Percentiles rank a stretch among this genome's conserved stretches.
Conservation (phyloP, 1,140 invertebrate species). For the Calliphora vicina region DNA sequence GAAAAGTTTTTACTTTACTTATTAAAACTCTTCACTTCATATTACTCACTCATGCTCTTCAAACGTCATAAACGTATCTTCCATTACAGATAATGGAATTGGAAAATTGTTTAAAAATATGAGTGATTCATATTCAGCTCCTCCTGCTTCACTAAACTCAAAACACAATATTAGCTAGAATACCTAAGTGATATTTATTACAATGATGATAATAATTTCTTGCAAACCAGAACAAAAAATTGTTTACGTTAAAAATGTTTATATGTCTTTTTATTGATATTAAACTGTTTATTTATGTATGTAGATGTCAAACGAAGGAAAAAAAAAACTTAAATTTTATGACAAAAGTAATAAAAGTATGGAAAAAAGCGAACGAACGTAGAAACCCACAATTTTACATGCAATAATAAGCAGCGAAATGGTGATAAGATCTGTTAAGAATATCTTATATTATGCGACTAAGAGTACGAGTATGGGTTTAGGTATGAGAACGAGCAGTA, state of each 20-base stretch:
- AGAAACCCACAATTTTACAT: background rate
- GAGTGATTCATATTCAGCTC: no score
- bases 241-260: background rate
- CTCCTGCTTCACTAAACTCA: no score
- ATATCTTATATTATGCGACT: background rate
- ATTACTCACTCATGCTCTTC: no score
- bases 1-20: no score
- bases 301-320: background rate
- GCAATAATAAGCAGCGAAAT: background rate
- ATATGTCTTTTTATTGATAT: background rate
- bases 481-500: no score
- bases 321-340: background rate
- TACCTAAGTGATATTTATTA: background rate
- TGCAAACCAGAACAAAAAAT: background rate
- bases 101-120: no score
- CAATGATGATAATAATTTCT: background rate
- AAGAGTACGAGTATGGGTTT: no score
- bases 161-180: no score
- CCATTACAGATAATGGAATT: no score
- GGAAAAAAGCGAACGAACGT: no score
- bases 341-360: constrained; percentile 3
- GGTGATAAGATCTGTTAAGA: constrained; percentile 5
- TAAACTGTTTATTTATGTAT: background rate
- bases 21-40: no score
- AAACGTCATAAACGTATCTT: no score